Base-by-base conservation (phyloP, 2,113 vertebrate species). In the Phycodurus eques region DNA sequence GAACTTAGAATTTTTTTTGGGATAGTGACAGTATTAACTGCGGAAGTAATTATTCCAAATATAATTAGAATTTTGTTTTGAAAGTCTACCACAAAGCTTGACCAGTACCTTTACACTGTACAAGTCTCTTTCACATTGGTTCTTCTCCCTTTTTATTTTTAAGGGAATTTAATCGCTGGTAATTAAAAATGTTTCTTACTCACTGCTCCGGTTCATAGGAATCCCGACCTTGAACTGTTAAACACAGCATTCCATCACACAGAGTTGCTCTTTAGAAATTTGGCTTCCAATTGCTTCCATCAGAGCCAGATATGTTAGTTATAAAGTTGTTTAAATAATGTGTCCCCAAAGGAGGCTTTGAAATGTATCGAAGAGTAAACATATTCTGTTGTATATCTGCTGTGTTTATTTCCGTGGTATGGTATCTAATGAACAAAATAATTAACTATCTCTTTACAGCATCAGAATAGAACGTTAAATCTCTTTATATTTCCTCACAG, bases 171-270 rank as follows among this genome's bases (percentile, higher is more conserved):
- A 33, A 47, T 43, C 13, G 53, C 56, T 1, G 43, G 56, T 13
- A 14, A 39, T 39, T 39, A 39, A 39, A 62, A 42, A 47, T 19
- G 39, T 61, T 53, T 68, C 70, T 57, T n/a, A 35, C 5, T 42
- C 20, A 53, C 42, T 63, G 68, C 67, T 56, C 44, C 2, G 49
- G 39, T 53, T 68, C 59, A 9, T 64, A 68, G 60, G 67, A 78
- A 62, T 80, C 80, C 78, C 64, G 62, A 66, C 74, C 65, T 42
- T 31, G 42, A 57, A 72, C 47, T 35, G 46, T 76, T 80, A 68
- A 73, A 78, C 67, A 71, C 70, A 84, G 62, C 70, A 68, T 82
- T 85, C 62, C 51, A 83, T 71, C 71, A 62, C 17, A 1, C 57
- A 31, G 66, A 78, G 59, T 44, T 59, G 75, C 63, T 65, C 54